These are phyloP conservation scores for Acanthisitta chloris DNA, from an alignment of 2,113 vertebrate genomes.

Conservation along the genomic window DNA sequence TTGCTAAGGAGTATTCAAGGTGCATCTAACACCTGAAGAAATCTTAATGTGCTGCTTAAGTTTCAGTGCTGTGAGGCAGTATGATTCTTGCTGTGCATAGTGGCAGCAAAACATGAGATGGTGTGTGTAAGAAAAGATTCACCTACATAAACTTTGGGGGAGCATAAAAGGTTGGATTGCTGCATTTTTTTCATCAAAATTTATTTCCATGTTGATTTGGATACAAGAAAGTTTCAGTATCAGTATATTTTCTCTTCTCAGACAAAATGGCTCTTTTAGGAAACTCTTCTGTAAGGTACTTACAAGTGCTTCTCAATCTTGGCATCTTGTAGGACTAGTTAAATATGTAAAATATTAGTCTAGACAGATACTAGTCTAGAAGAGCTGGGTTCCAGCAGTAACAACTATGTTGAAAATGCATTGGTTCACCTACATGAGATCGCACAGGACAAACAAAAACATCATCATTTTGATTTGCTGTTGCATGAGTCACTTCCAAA, in stretches of 20 bases:
- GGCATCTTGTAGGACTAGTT: not conserved
- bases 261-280: not conserved
- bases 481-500: not conserved
- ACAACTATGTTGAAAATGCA: not conserved
- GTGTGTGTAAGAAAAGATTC: not conserved
- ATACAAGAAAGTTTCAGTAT: not conserved
- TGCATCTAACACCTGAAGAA: not conserved
- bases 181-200: not conserved
- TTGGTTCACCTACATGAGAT: not conserved
- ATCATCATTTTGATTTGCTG: not conserved
- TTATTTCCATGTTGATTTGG: not conserved
- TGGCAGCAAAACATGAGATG: not conserved
- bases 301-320: not conserved
- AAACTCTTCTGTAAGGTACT: not conserved
- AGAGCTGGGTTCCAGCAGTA: not conserved
- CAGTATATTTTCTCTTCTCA: not conserved
- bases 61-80: not conserved
- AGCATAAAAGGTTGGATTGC: not conserved
- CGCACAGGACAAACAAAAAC: not conserved
- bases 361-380: not conserved
- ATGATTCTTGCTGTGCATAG: fast-evolving
- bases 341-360: not conserved
- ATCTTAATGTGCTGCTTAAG: not conserved
- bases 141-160: not conserved
- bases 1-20: not conserved